Base-by-base conservation (phyloP, 2,113 vertebrate genomes). In the Pleuronectes platessa region DNA sequence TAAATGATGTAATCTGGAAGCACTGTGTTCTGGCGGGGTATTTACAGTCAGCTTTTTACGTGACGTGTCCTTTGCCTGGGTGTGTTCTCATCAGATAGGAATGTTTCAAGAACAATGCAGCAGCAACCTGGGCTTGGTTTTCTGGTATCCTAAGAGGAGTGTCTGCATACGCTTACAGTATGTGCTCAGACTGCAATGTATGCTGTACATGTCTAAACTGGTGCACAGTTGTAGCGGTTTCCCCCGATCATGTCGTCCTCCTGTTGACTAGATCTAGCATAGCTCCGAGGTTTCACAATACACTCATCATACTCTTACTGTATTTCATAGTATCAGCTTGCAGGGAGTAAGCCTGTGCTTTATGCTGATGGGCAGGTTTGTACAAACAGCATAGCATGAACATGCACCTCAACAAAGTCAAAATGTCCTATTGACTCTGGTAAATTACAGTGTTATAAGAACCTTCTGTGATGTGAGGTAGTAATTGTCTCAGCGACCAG, bases 1-100 rank as follows among this genome's bases (percentile, higher is more conserved):
- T 86, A 87, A 87, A 91, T 92, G 74, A 91, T 92, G 87, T 89
- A 87, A 90, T 92, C 77, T 78, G 64, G 59, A 78, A 78, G 70
- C 37, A 37, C n/a, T 55, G 61, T 49, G 0, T 63, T 77, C 66
- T 72, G 59, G 5, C 13, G 53, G 65, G 68, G 45, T 42, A 54
- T 68, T 68, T 66, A 68, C 68, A 17, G 15, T 27, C 31, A 21
- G 40, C 40, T 59, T 74, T 42, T 77, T 72, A 78, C 31, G 49
- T 45, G 17, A 49, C 53, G 37, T 20, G 4, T 49, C 83, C 81
- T 88, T 89, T 90, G 80, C 35, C 63, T 80, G 79, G 88, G 84
- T 53, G 88, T 91, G 87, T 85, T 77, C 54, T 55, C 42, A 27
- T 35, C 26, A 21, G 27, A 26, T 42, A 53, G 54, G 67, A 85